Percentiles rank a stretch among this genome's conserved stretches.
phyloP scores from a whole-genome alignment of 2,888 invertebrate species.

The Cephus pygmeus region DNA sequence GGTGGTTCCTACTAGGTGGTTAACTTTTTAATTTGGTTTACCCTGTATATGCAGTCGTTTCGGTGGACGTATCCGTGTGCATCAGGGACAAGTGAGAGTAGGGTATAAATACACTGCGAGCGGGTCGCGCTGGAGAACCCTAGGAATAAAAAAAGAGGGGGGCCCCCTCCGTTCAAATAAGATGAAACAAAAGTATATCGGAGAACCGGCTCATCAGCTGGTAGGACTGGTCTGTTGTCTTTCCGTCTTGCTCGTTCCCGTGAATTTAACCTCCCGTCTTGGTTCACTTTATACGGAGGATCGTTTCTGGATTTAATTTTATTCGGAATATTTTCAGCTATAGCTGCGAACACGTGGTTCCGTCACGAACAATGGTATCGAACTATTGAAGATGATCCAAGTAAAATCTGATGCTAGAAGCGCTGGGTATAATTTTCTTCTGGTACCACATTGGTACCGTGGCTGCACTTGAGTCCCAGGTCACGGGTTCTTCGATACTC shows the following conservation, averaged over 20 bases:
- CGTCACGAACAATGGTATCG: background rate
- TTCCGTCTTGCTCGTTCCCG: conserved; percentile 28
- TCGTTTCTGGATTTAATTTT: conserved; percentile 58
- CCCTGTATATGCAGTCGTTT: background rate
- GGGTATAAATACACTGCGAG: conserved; percentile 55
- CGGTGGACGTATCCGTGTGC: conserved; percentile 12
- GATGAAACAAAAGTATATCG: conserved; percentile 57
- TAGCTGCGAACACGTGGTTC: background rate
- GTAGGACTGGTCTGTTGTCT: conserved; percentile 58
- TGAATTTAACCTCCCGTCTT: conserved; percentile 16
- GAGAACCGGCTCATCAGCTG: conserved; percentile 65
- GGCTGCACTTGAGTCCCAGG: background rate
- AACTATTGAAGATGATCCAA: background rate
- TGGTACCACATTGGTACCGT: background rate
- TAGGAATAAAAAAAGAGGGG: conserved; percentile 38
- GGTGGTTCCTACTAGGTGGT: background rate
- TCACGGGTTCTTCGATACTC: background rate
- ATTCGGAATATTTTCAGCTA: conserved; percentile 35
- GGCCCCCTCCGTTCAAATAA: conserved; percentile 42
- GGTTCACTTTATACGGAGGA: conserved; percentile 26
- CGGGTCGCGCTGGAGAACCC: conserved; percentile 40
- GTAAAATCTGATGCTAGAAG: background rate
- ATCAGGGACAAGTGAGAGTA: conserved; percentile 50
- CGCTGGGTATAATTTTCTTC: background rate
- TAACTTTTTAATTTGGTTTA: background rate